Evolutionary conservation across 2,797 vertebrate species (phyloP).

Genomic region (Sternotherus odoratus): DNA sequence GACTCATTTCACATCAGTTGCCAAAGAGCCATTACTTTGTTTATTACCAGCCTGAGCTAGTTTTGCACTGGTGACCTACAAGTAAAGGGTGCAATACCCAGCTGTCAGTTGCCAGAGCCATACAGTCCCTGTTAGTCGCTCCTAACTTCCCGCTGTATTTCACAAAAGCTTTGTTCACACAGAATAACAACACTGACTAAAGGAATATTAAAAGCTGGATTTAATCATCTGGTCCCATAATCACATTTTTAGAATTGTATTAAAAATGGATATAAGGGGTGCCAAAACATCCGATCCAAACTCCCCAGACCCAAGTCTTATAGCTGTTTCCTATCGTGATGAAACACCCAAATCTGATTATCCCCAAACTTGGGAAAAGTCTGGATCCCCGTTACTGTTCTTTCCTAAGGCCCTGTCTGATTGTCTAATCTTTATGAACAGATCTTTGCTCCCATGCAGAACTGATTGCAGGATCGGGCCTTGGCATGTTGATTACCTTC

Average conservation of each 20-base stretch:
- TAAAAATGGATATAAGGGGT: accelerated
- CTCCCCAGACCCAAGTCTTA: neutral
- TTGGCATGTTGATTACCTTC: neutral
- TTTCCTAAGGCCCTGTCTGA: neutral
- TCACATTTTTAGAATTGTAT: accelerated
- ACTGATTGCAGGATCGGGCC: neutral
- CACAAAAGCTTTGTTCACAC: accelerated
- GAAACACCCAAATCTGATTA: neutral
- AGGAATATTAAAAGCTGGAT: neutral
- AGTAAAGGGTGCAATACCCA: neutral
- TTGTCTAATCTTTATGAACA: neutral
- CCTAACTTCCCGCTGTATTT: neutral
- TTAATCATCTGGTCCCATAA: accelerated
- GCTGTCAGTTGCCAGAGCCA: accelerated
- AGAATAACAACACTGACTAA: neutral
- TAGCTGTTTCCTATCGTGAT: neutral
- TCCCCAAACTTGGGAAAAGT: neutral
- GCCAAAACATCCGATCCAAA: neutral
- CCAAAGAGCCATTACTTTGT: accelerated
- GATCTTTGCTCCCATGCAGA: neutral
- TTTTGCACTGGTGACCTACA: neutral
- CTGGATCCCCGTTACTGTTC: neutral
- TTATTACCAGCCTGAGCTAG: neutral
- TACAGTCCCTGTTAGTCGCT: neutral
- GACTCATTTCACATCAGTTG: accelerated